Percentiles rank a stretch among this genome's conserved stretches.
These are phyloP conservation scores for Clytia hemisphaerica DNA, from an alignment of 30 jellyfish, hydroid and myxozoan species.

Conservation along the genomic window DNA sequence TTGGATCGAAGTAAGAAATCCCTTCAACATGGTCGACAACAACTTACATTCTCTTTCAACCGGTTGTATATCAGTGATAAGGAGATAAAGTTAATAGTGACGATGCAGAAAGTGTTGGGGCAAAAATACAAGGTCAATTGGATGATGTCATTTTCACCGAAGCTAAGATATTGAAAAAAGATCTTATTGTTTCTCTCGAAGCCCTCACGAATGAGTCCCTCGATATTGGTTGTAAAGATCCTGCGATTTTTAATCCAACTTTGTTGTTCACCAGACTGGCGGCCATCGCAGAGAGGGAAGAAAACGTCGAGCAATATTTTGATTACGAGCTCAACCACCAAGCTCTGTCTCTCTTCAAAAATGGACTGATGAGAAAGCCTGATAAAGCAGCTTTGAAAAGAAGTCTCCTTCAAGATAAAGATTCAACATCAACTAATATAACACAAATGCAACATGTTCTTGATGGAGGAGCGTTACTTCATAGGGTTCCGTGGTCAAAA, in stretches of 20 bases:
- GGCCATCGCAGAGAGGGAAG: slow-evolving; percentile 26
- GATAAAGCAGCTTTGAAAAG: too few species aligned
- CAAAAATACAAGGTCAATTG: background rate
- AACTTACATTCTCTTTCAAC: slow-evolving; percentile 14
- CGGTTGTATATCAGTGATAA: slow-evolving; percentile 10
- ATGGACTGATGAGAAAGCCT: slow-evolving; percentile 46
- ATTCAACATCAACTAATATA: too few species aligned
- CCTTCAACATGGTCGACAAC: slow-evolving; percentile 8
- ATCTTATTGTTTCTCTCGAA: slow-evolving; percentile 2
- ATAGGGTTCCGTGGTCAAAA: slow-evolving; percentile 22
- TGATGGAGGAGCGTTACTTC: slow-evolving; percentile 48
- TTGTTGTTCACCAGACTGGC: slow-evolving; percentile 33
- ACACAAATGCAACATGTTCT: too few species aligned
- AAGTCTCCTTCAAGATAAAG: too few species aligned
- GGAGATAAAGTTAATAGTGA: slow-evolving; percentile 20
- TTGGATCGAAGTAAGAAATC: slow-evolving; percentile 16
- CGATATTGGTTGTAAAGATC: too few species aligned
- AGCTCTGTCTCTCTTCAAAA: slow-evolving; percentile 16
- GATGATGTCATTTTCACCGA: background rate
- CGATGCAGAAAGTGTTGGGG: slow-evolving; percentile 41
- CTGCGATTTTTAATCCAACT: slow-evolving; percentile 12
- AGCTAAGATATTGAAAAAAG: slow-evolving; percentile 25
- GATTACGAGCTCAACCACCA: slow-evolving; percentile 25
- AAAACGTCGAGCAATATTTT: slow-evolving; percentile 12
- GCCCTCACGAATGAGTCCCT: too few species aligned